These are phyloP conservation scores for Leptogaster cylindrica DNA, from an alignment of 2,888 invertebrate species.

Conservation along the genomic window DNA sequence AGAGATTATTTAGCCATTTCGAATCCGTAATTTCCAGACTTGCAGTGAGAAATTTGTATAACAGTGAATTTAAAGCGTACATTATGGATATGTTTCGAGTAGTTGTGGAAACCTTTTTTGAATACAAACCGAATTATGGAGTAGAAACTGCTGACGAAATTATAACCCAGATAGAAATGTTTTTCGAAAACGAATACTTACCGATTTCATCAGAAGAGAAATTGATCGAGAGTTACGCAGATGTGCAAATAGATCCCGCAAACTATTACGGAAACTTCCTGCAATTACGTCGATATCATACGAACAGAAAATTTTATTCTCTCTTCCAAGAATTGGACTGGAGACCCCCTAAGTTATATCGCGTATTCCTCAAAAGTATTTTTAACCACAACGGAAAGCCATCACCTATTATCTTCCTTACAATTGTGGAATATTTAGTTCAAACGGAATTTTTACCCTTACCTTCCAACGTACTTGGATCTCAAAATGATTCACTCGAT, in stretches of 20 bases:
- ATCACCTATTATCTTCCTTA: conserved; percentile 1
- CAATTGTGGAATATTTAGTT: not conserved
- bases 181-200: conserved; percentile 7
- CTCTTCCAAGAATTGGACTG: not conserved
- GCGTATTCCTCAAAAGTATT: conserved; percentile 2
- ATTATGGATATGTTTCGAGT: not conserved
- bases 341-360: not conserved
- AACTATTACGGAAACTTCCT: conserved; percentile 14
- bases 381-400: conserved; percentile 20
- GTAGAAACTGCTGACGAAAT: conserved; percentile 5
- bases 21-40: conserved; percentile 7
- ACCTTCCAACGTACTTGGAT: too few species aligned
- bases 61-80: not conserved
- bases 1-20: conserved; percentile 4
- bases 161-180: not conserved
- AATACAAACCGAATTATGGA: conserved; percentile 4
- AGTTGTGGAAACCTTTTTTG: not conserved
- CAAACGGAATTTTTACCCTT: too few species aligned
- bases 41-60: not conserved
- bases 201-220: conserved; percentile 3
- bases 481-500: conserved; percentile 1
- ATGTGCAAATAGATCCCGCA: not conserved
- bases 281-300: not conserved
- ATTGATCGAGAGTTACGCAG: not conserved
- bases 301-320: not conserved